A percentile compares a stretch with the other conserved stretches of the same genome.
phyloP scores from a whole-genome alignment of 1,140 invertebrate species.

The Bombus consobrinus region DNA sequence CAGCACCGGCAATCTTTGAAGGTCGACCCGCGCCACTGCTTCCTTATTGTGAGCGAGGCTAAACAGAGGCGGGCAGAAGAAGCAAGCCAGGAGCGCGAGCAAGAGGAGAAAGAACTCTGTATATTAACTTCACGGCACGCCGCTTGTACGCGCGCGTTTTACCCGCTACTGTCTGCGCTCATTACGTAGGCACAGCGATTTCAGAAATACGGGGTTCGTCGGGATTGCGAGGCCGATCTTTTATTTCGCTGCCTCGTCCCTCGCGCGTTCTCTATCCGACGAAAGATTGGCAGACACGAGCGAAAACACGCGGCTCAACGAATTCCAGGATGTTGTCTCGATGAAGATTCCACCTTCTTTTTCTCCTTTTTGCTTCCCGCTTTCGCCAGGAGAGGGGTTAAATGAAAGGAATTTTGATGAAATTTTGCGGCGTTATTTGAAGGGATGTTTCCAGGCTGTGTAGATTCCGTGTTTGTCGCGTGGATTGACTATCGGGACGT shows the following conservation, averaged over 20 bases:
- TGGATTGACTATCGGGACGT: neutral
- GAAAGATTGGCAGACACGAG: neutral
- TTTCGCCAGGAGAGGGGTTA: neutral
- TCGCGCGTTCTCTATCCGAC: too few species aligned
- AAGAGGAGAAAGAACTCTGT: constrained; percentile 29
- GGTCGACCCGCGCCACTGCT: constrained; percentile 73
- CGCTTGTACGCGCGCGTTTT: constrained; percentile 39
- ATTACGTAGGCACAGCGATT: constrained; percentile 62
- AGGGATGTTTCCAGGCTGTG: neutral
- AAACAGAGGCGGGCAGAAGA: neutral
- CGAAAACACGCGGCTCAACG: neutral
- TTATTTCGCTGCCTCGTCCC: neutral
- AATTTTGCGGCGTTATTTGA: neutral
- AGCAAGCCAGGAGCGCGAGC: neutral
- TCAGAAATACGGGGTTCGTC: constrained; percentile 48
- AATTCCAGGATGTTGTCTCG: neutral
- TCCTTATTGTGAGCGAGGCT: constrained; percentile 70
- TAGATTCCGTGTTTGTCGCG: neutral
- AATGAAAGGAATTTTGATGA: constrained; percentile 1
- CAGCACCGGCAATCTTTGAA: constrained; percentile 71
- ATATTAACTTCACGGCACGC: constrained; percentile 60
- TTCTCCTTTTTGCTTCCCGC: neutral
- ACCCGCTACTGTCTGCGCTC: constrained; percentile 41
- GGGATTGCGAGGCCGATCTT: constrained; percentile 22
- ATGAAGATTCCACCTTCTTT: neutral